Evolutionary conservation across 2,113 vertebrate genomes (phyloP).

Genomic region (Amia ocellicauda): DNA sequence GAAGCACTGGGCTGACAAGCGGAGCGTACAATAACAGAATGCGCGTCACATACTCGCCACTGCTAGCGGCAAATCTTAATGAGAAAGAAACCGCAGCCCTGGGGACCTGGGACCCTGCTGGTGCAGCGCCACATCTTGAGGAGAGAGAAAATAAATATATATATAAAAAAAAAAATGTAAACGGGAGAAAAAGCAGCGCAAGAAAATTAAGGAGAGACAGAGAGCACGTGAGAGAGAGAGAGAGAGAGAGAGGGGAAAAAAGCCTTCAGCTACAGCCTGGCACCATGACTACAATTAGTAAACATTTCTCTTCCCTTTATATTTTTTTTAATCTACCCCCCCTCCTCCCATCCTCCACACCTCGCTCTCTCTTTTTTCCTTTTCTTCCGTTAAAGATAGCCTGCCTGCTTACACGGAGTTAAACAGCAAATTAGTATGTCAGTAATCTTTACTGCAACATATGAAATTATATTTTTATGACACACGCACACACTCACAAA

Average conservation of each 20-base stretch:
- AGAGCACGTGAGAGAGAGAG: neutral
- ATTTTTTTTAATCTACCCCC: slow-evolving; percentile 75
- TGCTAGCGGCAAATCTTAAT: slow-evolving; percentile 90
- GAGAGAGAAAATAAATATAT: neutral
- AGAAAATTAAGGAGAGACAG: neutral
- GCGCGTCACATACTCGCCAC: slow-evolving; percentile 85
- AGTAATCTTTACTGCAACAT: too few relatives aligned
- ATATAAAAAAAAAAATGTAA: neutral
- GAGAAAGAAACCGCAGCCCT: slow-evolving; percentile 74
- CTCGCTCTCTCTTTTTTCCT: slow-evolving; percentile 58
- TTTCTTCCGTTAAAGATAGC: slow-evolving; percentile 61
- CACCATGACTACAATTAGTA: slow-evolving; percentile 82
- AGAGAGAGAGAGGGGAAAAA: slow-evolving; percentile 35
- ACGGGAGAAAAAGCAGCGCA: neutral
- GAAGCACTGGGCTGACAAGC: slow-evolving; percentile 86
- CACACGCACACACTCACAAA: too few relatives aligned
- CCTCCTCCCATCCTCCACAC: slow-evolving; percentile 52
- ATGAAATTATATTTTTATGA: too few relatives aligned
- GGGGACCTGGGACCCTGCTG: slow-evolving; percentile 84
- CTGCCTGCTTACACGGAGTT: slow-evolving; percentile 24
- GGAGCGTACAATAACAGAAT: slow-evolving; percentile 88
- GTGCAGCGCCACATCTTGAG: slow-evolving; percentile 76
- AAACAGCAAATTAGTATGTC: neutral
- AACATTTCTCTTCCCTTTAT: slow-evolving; percentile 59
- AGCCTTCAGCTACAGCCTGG: slow-evolving; percentile 84